Conservation (phyloP, 2,888 invertebrate genomes). For the Iphiclides podalirius region DNA sequence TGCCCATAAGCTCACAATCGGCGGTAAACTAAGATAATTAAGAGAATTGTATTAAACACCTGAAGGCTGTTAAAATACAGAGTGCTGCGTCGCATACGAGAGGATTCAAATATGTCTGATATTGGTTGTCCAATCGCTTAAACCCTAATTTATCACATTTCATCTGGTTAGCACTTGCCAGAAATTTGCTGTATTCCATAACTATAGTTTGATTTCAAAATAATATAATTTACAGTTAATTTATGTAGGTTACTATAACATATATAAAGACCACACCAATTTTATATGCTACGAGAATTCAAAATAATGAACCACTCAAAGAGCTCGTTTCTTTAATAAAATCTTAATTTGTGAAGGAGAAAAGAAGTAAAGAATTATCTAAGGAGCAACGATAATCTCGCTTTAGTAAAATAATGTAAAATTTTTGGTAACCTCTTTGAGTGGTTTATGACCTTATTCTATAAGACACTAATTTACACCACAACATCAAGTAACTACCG, state of each 20-base stretch:
- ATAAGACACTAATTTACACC: conserved; percentile 80
- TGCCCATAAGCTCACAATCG: conserved; percentile 62
- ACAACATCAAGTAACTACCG: conserved; percentile 81
- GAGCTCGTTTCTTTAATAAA: conserved; percentile 34
- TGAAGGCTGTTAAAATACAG: not conserved
- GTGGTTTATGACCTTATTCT: conserved; percentile 63
- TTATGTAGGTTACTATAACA: conserved; percentile 69
- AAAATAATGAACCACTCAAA: conserved; percentile 72
- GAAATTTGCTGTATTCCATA: conserved; percentile 64
- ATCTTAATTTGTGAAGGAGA: conserved; percentile 21
- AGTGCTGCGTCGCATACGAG: conserved; percentile 5
- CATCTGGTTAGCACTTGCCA: conserved; percentile 70
- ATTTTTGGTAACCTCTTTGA: conserved; percentile 53
- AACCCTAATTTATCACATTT: conserved; percentile 76
- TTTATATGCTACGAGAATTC: conserved; percentile 70
- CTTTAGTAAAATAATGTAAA: too few species aligned
- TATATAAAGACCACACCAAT: conserved; percentile 78
- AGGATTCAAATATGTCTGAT: conserved; percentile 16
- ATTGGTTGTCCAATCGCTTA: conserved; percentile 48
- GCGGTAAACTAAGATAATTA: conserved; percentile 38
- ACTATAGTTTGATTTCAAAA: conserved; percentile 65
- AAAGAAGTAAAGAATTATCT: too few species aligned
- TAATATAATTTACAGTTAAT: conserved; percentile 54
- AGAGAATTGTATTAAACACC: conserved; percentile 12
- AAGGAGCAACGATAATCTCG: too few species aligned